phyloP scores from a whole-genome alignment of 2,113 vertebrate genomes.

The Trematomus loennbergii region DNA sequence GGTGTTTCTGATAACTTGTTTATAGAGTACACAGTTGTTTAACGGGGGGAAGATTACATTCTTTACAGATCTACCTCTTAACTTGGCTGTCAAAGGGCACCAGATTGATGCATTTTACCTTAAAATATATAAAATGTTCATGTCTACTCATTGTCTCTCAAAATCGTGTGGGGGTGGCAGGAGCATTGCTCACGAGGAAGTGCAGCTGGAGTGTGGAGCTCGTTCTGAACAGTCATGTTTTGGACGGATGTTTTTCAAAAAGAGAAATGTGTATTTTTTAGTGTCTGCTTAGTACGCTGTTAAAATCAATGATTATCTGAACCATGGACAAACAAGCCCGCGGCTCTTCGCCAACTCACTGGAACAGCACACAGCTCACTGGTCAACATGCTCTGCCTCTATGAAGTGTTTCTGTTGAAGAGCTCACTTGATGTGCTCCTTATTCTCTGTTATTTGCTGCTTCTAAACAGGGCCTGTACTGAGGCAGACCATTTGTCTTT shows the following conservation, averaged over 20 bases:
- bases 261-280: background rate
- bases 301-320: constrained; percentile 49
- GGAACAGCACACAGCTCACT: constrained; percentile 21
- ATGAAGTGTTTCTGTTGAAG: background rate
- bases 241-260: background rate
- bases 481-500: background rate
- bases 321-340: constrained; percentile 24
- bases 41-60: no score
- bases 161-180: no score
- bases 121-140: no score
- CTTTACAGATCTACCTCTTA: no score
- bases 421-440: background rate
- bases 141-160: no score
- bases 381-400: background rate
- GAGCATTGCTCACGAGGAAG: no score
- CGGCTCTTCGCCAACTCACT: constrained; percentile 17
- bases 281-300: background rate
- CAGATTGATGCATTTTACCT: no score
- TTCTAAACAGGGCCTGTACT: background rate
- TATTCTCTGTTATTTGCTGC: background rate
- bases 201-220: no score
- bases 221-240: no score
- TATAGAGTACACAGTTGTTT: no score
- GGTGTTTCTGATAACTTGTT: no score
- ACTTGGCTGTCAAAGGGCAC: no score